Evolutionary conservation across 2,888 invertebrate genomes (phyloP).

Genomic region (Hofmannophila pseudospretella): DNA sequence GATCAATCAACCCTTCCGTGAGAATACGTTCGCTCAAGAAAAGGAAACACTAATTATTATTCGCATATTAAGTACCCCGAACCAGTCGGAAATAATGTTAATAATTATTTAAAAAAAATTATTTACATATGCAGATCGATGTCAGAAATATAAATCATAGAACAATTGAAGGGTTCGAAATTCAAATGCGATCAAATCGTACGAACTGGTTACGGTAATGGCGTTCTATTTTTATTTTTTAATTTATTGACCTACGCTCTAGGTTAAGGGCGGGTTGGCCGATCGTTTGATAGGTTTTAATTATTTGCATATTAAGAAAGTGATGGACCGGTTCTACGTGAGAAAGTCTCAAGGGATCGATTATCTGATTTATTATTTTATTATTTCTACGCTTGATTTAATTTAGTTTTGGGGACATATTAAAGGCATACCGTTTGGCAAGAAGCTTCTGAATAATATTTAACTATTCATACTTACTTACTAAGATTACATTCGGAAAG

Average conservation of each 20-base stretch:
- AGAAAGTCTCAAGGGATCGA: constrained; percentile 43
- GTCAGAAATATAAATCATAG: constrained; percentile 68
- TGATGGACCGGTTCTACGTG: constrained; percentile 45
- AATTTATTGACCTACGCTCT: constrained; percentile 66
- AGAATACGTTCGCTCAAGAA: constrained; percentile 50
- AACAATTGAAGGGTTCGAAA: constrained; percentile 57
- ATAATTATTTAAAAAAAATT: constrained; percentile 49
- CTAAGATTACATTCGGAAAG: no score
- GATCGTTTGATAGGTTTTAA: constrained; percentile 40
- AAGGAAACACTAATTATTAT: constrained; percentile 71
- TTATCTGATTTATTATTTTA: constrained; percentile 46
- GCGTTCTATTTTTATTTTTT: constrained; percentile 43
- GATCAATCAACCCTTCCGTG: constrained; percentile 68
- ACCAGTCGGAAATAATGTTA: constrained; percentile 42
- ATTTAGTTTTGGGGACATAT: constrained; percentile 28
- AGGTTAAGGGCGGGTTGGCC: constrained; percentile 36
- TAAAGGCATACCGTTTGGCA: no score
- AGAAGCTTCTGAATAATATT: no score
- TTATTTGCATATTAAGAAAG: constrained; percentile 66
- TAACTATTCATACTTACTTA: no score
- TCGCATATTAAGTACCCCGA: constrained; percentile 66
- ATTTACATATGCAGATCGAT: constrained; percentile 63
- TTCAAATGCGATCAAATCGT: constrained; percentile 31
- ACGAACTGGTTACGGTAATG: constrained; percentile 52
- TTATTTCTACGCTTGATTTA: constrained; percentile 49